phyloP scores from a whole-genome alignment of 2,888 invertebrate species.

The Agrilus biguttatus region DNA sequence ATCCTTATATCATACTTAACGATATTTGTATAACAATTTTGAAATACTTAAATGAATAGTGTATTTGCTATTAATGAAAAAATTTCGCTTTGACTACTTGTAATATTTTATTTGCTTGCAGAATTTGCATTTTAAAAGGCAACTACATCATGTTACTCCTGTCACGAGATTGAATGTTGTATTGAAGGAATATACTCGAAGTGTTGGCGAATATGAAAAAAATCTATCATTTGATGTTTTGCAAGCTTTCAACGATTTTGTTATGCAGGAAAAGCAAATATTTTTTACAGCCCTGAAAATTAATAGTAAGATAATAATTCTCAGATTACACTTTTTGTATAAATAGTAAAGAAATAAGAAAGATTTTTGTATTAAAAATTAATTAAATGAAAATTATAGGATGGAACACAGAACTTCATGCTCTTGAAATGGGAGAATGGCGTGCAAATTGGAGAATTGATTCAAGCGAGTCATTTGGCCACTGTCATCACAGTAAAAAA shows the following conservation, averaged over 20 bases:
- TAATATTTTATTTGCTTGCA: slow-evolving; percentile 10
- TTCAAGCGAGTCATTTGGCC: too few relatives aligned
- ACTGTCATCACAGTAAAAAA: neutral
- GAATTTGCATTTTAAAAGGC: slow-evolving; percentile 23
- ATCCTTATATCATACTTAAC: too few relatives aligned
- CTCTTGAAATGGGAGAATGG: slow-evolving; percentile 27
- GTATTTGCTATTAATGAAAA: neutral
- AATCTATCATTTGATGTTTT: slow-evolving; percentile 19
- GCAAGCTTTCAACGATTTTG: slow-evolving; percentile 20
- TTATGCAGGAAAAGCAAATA: slow-evolving; percentile 22
- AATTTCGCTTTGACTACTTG: neutral
- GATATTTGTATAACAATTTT: neutral
- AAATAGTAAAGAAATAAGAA: too few relatives aligned
- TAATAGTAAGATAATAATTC: slow-evolving; percentile 18
- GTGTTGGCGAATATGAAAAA: slow-evolving; percentile 8
- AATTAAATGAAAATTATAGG: slow-evolving; percentile 15
- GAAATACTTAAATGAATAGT: neutral
- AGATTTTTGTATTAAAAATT: neutral
- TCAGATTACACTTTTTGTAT: too few relatives aligned
- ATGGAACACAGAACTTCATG: slow-evolving; percentile 26
- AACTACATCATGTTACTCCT: slow-evolving; percentile 23
- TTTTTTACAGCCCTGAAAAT: slow-evolving; percentile 25
- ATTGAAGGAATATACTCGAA: slow-evolving; percentile 20
- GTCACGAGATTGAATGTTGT: slow-evolving; percentile 21
- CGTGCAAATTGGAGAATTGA: slow-evolving; percentile 15